phyloP scores from a whole-genome alignment of 2,888 invertebrate species.

The Ichneumon xanthorius region DNA sequence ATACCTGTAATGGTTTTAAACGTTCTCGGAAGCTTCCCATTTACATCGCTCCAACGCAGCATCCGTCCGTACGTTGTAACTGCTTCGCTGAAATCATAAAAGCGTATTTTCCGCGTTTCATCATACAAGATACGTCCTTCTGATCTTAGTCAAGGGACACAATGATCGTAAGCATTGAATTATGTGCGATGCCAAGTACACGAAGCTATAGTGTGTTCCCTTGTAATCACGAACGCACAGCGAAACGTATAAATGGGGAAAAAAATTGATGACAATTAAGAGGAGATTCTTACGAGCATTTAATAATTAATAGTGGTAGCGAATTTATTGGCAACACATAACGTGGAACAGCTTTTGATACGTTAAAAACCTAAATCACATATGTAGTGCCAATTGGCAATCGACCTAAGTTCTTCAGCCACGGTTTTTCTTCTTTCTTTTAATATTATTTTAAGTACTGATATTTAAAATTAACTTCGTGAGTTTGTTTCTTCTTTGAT shows the following conservation, averaged over 20 bases:
- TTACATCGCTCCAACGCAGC: conserved; percentile 8
- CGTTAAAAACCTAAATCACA: too few species aligned
- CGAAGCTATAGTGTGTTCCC: neutral
- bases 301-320: neutral
- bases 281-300: too few species aligned
- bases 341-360: too few species aligned
- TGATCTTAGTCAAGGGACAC: neutral
- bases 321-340: too few species aligned
- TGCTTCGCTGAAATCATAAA: neutral
- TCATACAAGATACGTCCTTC: neutral
- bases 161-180: neutral
- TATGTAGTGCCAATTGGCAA: too few species aligned
- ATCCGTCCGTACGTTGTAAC: conserved; percentile 21
- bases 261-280: too few species aligned
- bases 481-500: too few species aligned
- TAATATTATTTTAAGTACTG: too few species aligned
- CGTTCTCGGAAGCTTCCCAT: conserved; percentile 18
- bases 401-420: too few species aligned
- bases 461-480: too few species aligned
- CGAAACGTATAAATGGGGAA: neutral
- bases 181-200: neutral
- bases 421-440: too few species aligned
- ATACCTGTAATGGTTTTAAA: conserved; percentile 32
- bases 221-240: neutral
- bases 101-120: neutral